Base-by-base conservation (phyloP, 2,797 vertebrate genomes). In the Caiman crocodilus region DNA sequence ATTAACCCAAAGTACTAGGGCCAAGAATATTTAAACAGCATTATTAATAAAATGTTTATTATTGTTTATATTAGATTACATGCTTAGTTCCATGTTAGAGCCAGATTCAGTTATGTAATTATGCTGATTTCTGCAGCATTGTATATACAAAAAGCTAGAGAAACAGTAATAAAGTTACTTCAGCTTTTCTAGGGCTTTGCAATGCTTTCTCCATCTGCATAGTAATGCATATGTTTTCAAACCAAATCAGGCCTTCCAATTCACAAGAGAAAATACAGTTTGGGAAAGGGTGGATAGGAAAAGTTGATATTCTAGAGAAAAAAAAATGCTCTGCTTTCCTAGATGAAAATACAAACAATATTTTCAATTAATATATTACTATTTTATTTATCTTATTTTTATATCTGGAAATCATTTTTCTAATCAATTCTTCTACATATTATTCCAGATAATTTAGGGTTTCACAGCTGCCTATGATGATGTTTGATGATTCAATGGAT, bases 71-170 rank as follows among this genome's bases (percentile, higher is more conserved):
- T 82, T 25, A 12, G 73, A 21, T 73, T 79, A 81, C 67, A 64
- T 35, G 76, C 13, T 69, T 69, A 78, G 58, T 67, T 90, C 20
- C 90, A 76, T 74, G n/a, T 25, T 7, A 63, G 69, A 64, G 35
- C 50, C 15, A 76, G 82, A 74, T 83, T 90, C 84, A 93, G 87
- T 85, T 92, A 71, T 69, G 32, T 76, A 63, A 26, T 67, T 76
- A 30, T 69, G n/a, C 7, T 64, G 30, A 91, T 30, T 87, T 89
- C 30, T 91, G 17, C 28, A 64, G 64, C 28, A 80, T 30, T 55
- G 64, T 50, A 50, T 35, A 80, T 80, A 55, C 42, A 65, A 61
- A 80, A 79, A 18, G 42, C 78, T 28, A 65, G n/a, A 42, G 63
- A 65, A 64, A 50, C 55, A 42, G 21, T 55, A 80, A 65, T 25